Evolutionary conservation across 2,888 invertebrate genomes (phyloP).

Genomic region (Reticulitermes lucifugus): DNA sequence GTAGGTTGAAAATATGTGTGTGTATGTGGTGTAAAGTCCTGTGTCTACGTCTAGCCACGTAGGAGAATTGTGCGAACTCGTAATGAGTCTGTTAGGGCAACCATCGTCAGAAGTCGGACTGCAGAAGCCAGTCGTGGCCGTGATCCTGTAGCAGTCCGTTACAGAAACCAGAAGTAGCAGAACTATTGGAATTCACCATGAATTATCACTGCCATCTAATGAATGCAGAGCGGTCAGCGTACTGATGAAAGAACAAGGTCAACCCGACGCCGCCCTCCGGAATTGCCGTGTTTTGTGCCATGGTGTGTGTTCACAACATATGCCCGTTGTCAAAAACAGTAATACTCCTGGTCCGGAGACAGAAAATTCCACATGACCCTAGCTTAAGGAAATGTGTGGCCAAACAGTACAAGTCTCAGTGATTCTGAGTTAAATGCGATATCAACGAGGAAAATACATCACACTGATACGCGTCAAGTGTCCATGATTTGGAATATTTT

Average conservation of each 20-base stretch:
- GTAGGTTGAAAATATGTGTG: too few relatives aligned
- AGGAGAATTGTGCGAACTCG: too few relatives aligned
- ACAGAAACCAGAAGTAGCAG: conserved; percentile 6
- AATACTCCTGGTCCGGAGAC: neutral
- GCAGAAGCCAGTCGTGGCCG: neutral
- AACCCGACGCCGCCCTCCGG: neutral
- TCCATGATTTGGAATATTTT: too few relatives aligned
- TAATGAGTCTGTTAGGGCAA: too few relatives aligned
- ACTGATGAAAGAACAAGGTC: neutral
- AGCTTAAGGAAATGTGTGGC: too few relatives aligned
- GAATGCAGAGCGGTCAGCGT: neutral
- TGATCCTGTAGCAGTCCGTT: neutral
- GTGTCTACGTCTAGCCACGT: too few relatives aligned
- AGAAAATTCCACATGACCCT: neutral
- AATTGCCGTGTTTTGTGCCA: neutral
- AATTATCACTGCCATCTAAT: neutral
- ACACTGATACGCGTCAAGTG: too few relatives aligned
- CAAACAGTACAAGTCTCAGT: too few relatives aligned
- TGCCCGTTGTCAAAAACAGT: neutral
- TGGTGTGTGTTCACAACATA: neutral
- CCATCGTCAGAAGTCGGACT: too few relatives aligned
- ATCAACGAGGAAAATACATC: too few relatives aligned
- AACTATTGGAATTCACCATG: neutral
- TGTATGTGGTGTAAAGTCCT: too few relatives aligned
- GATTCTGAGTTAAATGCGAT: too few relatives aligned